These are phyloP conservation scores for Rachycentron canadum DNA, from an alignment of 2,797 vertebrate genomes.

Conservation along the genomic window DNA sequence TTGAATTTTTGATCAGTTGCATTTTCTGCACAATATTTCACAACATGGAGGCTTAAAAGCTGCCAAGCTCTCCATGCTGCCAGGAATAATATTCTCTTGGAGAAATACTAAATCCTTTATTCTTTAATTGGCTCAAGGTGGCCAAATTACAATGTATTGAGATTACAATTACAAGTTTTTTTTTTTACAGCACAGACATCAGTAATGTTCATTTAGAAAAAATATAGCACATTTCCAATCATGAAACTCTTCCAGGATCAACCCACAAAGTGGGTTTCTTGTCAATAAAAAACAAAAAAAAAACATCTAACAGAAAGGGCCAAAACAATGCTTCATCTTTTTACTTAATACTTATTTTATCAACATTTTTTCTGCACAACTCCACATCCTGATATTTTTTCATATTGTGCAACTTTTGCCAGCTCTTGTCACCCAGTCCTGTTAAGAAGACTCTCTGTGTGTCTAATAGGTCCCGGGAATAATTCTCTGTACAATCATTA, in stretches of 20 bases:
- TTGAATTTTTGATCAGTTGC: neutral
- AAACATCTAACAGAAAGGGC: constrained; percentile 5
- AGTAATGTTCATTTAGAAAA: neutral
- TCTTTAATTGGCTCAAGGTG: neutral
- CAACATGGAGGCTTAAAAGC: neutral
- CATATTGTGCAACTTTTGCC: neutral
- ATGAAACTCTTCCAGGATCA: too few relatives aligned
- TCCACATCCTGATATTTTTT: constrained; percentile 6
- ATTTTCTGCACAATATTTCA: neutral
- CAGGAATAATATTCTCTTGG: neutral
- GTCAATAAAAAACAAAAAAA: neutral
- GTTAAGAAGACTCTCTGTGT: constrained; percentile 4
- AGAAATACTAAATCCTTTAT: neutral
- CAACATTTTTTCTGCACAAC: neutral
- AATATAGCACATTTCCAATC: too few relatives aligned
- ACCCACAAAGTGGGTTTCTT: too few relatives aligned
- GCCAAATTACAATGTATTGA: neutral
- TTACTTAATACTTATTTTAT: neutral
- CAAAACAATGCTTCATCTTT: constrained; percentile 1
- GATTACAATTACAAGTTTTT: too few relatives aligned
- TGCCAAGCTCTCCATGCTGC: neutral
- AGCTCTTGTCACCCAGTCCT: neutral
- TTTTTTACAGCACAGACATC: neutral
- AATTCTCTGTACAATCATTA: neutral
- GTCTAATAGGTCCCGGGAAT: constrained; percentile 6